Percentiles rank a stretch among this genome's conserved stretches.
These are phyloP conservation scores for Leptopilina syphax DNA, from an alignment of 2,888 invertebrate genomes.

Conservation along the genomic window DNA sequence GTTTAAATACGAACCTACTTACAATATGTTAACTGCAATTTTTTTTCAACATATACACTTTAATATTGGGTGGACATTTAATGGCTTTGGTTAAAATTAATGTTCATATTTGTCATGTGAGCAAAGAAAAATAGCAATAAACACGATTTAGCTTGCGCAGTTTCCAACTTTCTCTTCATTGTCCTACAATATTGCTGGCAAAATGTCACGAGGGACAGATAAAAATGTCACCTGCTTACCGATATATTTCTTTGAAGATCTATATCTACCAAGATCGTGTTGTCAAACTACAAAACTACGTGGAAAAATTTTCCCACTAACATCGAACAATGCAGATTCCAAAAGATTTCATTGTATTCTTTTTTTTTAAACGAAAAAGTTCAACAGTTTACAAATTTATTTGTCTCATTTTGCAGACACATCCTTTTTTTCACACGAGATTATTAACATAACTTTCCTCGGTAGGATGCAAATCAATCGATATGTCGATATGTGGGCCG, in stretches of 20 bases:
- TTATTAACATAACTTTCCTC: conserved; percentile 18
- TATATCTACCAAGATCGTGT: conserved; percentile 27
- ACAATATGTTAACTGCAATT: not conserved
- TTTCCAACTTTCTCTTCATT: conserved; percentile 34
- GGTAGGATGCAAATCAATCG: no score
- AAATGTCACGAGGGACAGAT: conserved; percentile 16
- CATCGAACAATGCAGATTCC: conserved; percentile 16
- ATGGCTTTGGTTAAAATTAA: conserved; percentile 22
- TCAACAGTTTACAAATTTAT: conserved; percentile 11
- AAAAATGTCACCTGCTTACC: conserved; percentile 32
- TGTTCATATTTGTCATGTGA: conserved; percentile 27
- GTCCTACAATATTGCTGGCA: conserved; percentile 25
- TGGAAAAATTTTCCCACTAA: not conserved
- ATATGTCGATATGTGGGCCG: no score
- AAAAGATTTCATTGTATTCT: not conserved
- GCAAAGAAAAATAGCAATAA: conserved; percentile 36
- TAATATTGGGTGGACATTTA: conserved; percentile 21
- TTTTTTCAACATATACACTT: not conserved
- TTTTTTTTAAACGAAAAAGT: not conserved
- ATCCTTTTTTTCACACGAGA: not conserved
- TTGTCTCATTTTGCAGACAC: conserved; percentile 4
- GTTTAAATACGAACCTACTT: not conserved
- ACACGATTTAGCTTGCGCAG: conserved; percentile 18
- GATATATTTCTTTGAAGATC: conserved; percentile 15
- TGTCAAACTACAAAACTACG: conserved; percentile 9